Percentiles rank a stretch among this genome's conserved stretches.
phyloP scores from a whole-genome alignment of 2,113 vertebrate species.

The Nothobranchius kuhntae region DNA sequence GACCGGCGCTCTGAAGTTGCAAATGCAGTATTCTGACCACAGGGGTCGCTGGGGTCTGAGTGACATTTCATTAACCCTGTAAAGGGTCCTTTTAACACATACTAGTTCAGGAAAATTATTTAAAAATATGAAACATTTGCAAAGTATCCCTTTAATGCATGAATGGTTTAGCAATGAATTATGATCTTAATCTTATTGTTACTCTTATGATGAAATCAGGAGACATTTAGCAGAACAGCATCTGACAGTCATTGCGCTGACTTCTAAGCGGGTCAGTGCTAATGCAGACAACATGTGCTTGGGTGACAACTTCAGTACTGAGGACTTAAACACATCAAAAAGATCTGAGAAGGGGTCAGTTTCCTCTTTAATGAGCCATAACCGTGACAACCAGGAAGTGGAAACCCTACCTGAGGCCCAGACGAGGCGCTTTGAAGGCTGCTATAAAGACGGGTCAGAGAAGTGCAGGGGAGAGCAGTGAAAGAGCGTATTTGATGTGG shows the following conservation, averaged over 20 bases:
- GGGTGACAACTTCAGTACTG: conserved; percentile 45
- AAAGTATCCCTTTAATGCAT: no score
- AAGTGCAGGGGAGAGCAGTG: conserved; percentile 26
- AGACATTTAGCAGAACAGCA: conserved; percentile 32
- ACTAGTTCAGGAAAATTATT: no score
- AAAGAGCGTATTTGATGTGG: conserved; percentile 61
- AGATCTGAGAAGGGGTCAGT: conserved; percentile 52
- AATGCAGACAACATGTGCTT: conserved; percentile 66
- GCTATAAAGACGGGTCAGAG: conserved; percentile 52
- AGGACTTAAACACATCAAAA: conserved; percentile 50
- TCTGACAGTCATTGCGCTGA: conserved; percentile 55
- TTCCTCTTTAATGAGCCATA: conserved; percentile 73
- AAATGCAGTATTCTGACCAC: no score
- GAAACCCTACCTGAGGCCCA: conserved; percentile 68
- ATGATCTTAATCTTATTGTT: no score
- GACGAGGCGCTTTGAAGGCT: conserved; percentile 49
- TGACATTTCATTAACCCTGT: no score
- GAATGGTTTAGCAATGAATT: no score
- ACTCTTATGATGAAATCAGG: not conserved
- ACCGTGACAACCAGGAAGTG: conserved; percentile 66
- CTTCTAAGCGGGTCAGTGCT: conserved; percentile 47
- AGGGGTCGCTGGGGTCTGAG: no score
- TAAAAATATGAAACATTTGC: no score
- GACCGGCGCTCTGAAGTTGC: no score
- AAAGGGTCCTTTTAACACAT: no score